Evolutionary conservation across 1,140 invertebrate genomes (phyloP).

Genomic region (Scaptomyza hsui): DNA sequence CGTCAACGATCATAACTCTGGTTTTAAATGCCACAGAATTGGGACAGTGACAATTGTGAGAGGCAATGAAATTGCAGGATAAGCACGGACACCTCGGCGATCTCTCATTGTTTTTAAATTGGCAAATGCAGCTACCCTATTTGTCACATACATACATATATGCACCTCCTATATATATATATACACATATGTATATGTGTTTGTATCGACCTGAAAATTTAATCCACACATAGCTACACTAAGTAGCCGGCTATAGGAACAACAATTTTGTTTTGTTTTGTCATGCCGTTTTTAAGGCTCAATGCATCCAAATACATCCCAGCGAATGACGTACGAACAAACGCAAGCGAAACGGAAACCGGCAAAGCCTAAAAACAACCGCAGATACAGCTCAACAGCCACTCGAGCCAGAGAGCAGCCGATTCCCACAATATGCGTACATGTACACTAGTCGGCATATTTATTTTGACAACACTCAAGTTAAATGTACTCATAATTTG

Average conservation of each 20-base stretch:
- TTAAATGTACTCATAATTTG: no score
- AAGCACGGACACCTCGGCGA: slow-evolving; percentile 65
- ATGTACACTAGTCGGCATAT: no score
- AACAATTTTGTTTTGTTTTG: slow-evolving; percentile 81
- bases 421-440: slow-evolving; percentile 1
- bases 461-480: no score
- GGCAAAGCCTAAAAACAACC: slow-evolving; percentile 48
- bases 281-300: slow-evolving; percentile 82
- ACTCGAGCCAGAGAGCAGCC: slow-evolving; percentile 21
- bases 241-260: slow-evolving; percentile 12
- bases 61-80: slow-evolving; percentile 71
- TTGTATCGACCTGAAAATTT: neutral
- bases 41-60: slow-evolving; percentile 16
- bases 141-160: slow-evolving; percentile 57
- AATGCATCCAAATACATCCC: slow-evolving; percentile 66
- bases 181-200: neutral
- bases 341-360: slow-evolving; percentile 49
- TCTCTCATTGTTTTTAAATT: slow-evolving; percentile 65
- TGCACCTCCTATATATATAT: neutral
- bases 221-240: neutral
- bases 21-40: slow-evolving; percentile 1
- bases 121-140: slow-evolving; percentile 52
- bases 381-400: slow-evolving; percentile 31
- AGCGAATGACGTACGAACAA: neutral
- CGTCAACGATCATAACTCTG: neutral